Evolutionary conservation across 1,140 invertebrate species (phyloP), one percentile per base, ranked within the genome.

Genomic region (Glossosoma conforme): DNA sequence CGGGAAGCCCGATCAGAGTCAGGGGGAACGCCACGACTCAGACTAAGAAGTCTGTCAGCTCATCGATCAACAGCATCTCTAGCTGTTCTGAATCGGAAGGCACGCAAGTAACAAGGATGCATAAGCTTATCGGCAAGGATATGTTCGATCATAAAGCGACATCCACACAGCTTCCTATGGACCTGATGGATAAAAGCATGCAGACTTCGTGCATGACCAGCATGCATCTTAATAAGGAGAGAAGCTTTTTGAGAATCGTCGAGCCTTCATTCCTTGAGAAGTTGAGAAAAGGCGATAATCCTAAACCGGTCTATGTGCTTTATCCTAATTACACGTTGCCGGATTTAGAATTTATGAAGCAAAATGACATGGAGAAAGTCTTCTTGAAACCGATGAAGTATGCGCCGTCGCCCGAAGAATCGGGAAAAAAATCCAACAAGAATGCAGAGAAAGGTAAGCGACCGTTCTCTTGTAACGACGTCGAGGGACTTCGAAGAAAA

Each of bases 261-360:
- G 80, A 82, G 58, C 77, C 79, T 6, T 83, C 82, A 4, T 84
- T 84, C 60, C 65, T 84, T 38, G 77, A 76, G 54, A 82, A 83
- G 65, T 62, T 84, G 17, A 82, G 82, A 65, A 71, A 77, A 56
- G 79, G 79, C 11, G 77, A 81, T 58, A 74, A 73, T 57, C 69
- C 81, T 11, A 81, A 85, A 60, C 86, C 89, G 2, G 85, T 94
- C 10, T 93, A 91, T 64, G 85, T 95, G 33, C 82, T 92, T 52
- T 95, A 93, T 75, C 92, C 92, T 11, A 93, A 90, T 69, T 95
- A 95, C 62, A 86, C 90, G 1, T 68, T 95, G 32, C 92, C 91
- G 9, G 89, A 94, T 70, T 76, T 94, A 40, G 86, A 83, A 44
- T 95, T 95, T 68, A 78, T 95, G 13, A 79, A 78, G 56, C 74